Conservation (phyloP, 2,113 vertebrate genomes). For the Phalacrocorax aristotelis region DNA sequence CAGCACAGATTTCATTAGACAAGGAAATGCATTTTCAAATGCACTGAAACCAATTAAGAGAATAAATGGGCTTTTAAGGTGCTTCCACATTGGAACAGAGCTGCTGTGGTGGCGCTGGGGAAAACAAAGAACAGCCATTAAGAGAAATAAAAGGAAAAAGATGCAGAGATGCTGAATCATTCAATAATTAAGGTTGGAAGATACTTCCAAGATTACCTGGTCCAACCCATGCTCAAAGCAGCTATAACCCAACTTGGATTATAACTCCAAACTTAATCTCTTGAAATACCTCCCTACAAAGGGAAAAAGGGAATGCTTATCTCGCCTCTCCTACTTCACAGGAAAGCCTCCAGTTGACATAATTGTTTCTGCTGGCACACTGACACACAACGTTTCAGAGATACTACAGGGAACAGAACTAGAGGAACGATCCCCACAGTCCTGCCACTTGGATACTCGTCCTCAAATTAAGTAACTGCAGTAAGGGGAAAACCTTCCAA, state of each 20-base stretch:
- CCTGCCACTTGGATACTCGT: too few species aligned
- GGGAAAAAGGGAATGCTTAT: neutral
- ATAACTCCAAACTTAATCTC: neutral
- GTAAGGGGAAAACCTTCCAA: neutral
- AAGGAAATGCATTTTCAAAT: neutral
- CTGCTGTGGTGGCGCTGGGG: neutral
- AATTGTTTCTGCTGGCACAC: neutral
- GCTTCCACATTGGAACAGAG: neutral
- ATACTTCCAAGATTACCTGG: neutral
- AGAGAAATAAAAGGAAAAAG: neutral
- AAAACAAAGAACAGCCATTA: neutral
- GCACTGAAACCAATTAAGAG: neutral
- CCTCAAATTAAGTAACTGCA: neutral
- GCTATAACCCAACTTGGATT: neutral
- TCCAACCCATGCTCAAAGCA: neutral
- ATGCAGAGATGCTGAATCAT: neutral
- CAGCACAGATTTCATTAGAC: neutral
- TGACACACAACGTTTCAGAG: neutral
- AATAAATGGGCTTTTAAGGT: slow-evolving; percentile 44
- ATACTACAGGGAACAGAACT: neutral
- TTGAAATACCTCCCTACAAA: neutral
- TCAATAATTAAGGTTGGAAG: neutral
- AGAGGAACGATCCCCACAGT: rapidly evolving
- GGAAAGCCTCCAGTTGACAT: neutral
- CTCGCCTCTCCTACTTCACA: neutral